These are phyloP conservation scores for Paedocypris micromegethes DNA, from an alignment of 2,797 vertebrate genomes.

Conservation along the genomic window DNA sequence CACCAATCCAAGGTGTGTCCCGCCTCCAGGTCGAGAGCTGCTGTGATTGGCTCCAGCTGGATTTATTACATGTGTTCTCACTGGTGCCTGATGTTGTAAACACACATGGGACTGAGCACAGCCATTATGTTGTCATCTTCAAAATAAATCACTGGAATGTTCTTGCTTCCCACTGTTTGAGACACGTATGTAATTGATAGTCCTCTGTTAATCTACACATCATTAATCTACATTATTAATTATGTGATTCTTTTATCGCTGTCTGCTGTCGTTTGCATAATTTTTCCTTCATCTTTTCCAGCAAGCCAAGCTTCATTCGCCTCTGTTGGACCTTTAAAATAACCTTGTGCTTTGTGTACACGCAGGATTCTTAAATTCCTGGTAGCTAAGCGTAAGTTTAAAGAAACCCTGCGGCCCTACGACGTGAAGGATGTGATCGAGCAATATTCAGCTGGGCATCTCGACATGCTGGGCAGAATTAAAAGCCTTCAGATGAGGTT, in stretches of 20 bases:
- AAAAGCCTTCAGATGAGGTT: constrained; percentile 93
- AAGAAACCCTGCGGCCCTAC: constrained; percentile 91
- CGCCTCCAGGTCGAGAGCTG: too few relatives aligned
- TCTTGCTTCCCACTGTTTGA: constrained; percentile 47
- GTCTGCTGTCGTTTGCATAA: constrained; percentile 49
- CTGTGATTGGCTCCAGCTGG: too few relatives aligned
- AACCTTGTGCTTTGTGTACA: neutral
- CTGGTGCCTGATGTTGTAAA: too few relatives aligned
- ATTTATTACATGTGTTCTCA: too few relatives aligned
- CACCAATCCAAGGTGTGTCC: too few relatives aligned
- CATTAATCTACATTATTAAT: constrained; percentile 62
- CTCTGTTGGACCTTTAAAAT: neutral
- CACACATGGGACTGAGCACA: too few relatives aligned
- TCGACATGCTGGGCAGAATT: constrained; percentile 97
- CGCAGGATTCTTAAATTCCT: constrained; percentile 94
- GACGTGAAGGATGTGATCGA: constrained; percentile 98
- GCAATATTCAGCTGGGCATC: constrained; percentile 94
- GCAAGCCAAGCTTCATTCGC: constrained; percentile 3
- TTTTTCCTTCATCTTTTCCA: constrained; percentile 49
- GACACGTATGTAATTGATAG: constrained; percentile 55
- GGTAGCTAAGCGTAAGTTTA: constrained; percentile 97
- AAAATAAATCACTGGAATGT: constrained; percentile 19
- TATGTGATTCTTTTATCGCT: constrained; percentile 48
- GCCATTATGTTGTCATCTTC: neutral
- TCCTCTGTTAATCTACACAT: constrained; percentile 49